Evolutionary conservation across 2,113 vertebrate genomes (phyloP).

Genomic region (Ahaetulla prasina): DNA sequence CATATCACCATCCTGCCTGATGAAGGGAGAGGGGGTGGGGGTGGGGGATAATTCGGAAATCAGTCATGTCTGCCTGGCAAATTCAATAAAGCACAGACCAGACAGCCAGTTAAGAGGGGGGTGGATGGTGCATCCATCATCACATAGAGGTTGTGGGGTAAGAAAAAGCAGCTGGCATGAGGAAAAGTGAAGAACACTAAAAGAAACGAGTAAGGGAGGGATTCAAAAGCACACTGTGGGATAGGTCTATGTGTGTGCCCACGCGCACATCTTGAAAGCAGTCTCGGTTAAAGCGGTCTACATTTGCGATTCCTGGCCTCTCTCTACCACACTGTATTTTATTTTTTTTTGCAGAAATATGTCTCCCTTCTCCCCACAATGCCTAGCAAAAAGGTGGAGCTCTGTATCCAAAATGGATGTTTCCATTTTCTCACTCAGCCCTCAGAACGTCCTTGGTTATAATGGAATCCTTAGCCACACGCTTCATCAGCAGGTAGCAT

Average conservation of each 20-base stretch:
- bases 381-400: background rate
- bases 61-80: conserved; percentile 59
- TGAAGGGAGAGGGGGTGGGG: conserved; percentile 4
- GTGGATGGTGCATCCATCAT: conserved; percentile 80
- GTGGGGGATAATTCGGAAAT: conserved; percentile 63
- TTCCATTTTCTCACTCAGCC: background rate
- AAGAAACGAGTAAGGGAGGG: background rate
- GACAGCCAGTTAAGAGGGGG: conserved; percentile 78
- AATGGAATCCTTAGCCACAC: background rate
- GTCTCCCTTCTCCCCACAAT: no score
- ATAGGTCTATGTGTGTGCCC: background rate
- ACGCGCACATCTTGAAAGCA: background rate
- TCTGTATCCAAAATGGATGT: background rate
- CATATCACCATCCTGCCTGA: conserved; percentile 55
- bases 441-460: background rate
- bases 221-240: background rate
- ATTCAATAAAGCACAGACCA: conserved; percentile 55
- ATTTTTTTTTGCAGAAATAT: background rate
- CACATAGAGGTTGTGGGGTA: conserved; percentile 47
- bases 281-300: background rate
- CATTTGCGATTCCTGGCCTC: background rate
- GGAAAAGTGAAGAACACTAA: background rate
- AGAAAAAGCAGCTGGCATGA: conserved; percentile 24
- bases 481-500: background rate
- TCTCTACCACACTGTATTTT: background rate